Evolutionary conservation across 2,888 invertebrate species (phyloP).

Genomic region (Cerceris ruficornis): DNA sequence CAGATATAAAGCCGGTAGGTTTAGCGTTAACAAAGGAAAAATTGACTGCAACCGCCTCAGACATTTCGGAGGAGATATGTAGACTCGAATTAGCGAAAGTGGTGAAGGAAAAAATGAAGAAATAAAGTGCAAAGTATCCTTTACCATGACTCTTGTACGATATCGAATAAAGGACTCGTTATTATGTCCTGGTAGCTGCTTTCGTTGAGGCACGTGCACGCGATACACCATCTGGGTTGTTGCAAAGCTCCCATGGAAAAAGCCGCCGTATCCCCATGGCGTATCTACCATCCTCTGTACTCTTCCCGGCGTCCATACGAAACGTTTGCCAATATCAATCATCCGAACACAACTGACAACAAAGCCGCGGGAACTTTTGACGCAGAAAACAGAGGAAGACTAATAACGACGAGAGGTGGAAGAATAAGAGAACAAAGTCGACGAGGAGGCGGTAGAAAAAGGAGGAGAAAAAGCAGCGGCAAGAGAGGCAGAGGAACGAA

Average conservation of each 20-base stretch:
- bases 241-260: neutral
- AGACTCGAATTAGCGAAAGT: too few species aligned
- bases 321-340: constrained; percentile 50
- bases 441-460: neutral
- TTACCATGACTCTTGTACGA: too few species aligned
- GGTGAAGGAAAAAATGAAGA: too few species aligned
- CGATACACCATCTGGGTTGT: too few species aligned
- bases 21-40: too few species aligned
- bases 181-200: too few species aligned
- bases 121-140: too few species aligned
- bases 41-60: too few species aligned
- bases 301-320: neutral
- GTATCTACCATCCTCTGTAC: constrained; percentile 21
- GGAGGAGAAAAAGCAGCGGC: neutral
- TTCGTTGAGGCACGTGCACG: too few species aligned
- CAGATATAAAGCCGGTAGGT: too few species aligned
- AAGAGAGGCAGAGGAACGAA: constrained; percentile 6
- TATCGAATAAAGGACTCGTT: too few species aligned
- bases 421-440: neutral
- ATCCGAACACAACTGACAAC: constrained; percentile 39
- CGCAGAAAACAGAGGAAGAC: constrained; percentile 50
- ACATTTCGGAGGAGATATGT: too few species aligned
- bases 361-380: constrained; percentile 35
- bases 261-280: constrained; percentile 32
- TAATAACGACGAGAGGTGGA: constrained; percentile 33